A percentile compares a stretch with the other conserved stretches of the same genome.
These are phyloP conservation scores for Nudaria mundana DNA, from an alignment of 2,888 invertebrate genomes.

Conservation along the genomic window DNA sequence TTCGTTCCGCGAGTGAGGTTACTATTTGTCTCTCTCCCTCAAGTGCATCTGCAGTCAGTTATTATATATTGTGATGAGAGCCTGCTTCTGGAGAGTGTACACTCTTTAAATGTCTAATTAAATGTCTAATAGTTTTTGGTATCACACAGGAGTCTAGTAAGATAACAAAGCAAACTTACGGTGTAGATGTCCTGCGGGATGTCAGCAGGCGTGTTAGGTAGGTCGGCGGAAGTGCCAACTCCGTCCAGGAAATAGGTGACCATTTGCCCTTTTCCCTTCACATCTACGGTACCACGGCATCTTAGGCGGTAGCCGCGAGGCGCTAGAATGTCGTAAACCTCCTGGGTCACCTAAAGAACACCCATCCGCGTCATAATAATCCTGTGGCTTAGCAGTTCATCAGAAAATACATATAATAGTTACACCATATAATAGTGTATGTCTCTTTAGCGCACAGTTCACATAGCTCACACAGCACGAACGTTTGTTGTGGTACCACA, in stretches of 20 bases:
- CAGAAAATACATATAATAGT: background rate
- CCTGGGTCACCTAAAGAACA: constrained; percentile 89
- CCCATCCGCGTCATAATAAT: constrained; percentile 10
- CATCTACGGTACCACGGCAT: constrained; percentile 93
- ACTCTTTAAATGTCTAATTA: too few relatives aligned
- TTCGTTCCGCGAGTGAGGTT: too few relatives aligned
- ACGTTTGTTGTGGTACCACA: constrained; percentile 55
- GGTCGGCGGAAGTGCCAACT: constrained; percentile 37
- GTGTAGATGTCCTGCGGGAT: constrained; percentile 46
- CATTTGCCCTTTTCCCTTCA: constrained; percentile 98
- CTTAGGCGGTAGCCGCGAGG: constrained; percentile 89
- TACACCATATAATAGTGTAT: too few relatives aligned
- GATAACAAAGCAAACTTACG: too few relatives aligned
- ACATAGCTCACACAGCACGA: background rate
- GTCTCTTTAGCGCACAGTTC: background rate
- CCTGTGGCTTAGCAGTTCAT: background rate
- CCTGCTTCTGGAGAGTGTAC: too few relatives aligned
- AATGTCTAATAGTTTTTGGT: too few relatives aligned
- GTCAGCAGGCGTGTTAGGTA: constrained; percentile 11
- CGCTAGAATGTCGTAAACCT: constrained; percentile 90
- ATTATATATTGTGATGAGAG: too few relatives aligned
- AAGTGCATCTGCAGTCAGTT: too few relatives aligned
- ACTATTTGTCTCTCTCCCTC: too few relatives aligned
- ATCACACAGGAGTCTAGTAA: too few relatives aligned
- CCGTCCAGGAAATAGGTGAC: constrained; percentile 91